Evolutionary conservation across 2,888 invertebrate species (phyloP), one percentile per base, ranked within the genome.

Genomic region (Ectemnius cavifrons): DNA sequence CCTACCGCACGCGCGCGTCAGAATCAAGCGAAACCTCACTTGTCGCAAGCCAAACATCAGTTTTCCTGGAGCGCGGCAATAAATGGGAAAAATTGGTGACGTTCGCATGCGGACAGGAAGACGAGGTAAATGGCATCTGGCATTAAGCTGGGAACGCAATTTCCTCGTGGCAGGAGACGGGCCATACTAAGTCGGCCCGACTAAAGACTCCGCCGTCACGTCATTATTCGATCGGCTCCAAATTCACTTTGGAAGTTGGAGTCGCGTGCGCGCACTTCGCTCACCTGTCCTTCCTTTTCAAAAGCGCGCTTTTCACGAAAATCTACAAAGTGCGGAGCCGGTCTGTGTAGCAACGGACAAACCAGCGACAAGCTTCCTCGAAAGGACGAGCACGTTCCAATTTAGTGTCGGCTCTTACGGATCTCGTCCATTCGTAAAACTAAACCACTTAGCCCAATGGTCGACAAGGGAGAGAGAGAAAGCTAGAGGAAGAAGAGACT

Each of bases 371-470:
- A 67, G 66, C 79, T 67, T 75, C 73, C 73, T 71, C 71, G 77
- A 71, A 71, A 77, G 79, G 74, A 72, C 77, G 65, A 75, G 75
- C 79, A 81, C 83, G 75, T 79, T 83, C 79, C 71, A 81, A 82
- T 82, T 81, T 83, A 81, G 79, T 79, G 81, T 81, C 79, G 81
- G 66, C 81, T 81, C 77, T 77, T 79, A 81, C 75, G 75, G 75
- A 62, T 72, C 81, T 71, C 77, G 73, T 71, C 77, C 81, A 81
- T 82, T 79, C 83, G 81, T 81, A 83, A 82, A 81, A 83, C 81
- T 83, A 79, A 82, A 81, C 77, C 77, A 82, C 81, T 82, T 82
- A 82, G 75, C 79, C 71, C 60, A 61, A 63, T 14, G 52, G 52
- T 14, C n/a, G 16, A 13, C 14, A 16, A 14, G 52, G 14, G 52